These are phyloP conservation scores for Lutra lutra DNA, from an alignment of 2,797 vertebrate species.

Conservation along the genomic window DNA sequence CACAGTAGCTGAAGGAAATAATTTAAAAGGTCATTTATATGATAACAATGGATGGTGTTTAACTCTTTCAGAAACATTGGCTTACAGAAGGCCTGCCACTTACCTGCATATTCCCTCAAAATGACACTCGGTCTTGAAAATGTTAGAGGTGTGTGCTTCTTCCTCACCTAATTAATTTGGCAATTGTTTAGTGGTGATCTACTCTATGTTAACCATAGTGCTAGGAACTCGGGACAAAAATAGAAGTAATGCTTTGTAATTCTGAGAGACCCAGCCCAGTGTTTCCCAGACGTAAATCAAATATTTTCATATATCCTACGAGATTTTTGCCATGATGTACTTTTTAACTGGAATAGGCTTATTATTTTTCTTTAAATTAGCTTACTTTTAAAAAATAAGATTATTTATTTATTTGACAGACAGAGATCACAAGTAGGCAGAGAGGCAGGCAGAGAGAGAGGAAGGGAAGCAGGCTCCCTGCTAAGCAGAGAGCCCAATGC, in stretches of 20 bases:
- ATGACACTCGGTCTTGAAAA: background rate
- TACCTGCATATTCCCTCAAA: background rate
- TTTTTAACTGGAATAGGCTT: background rate
- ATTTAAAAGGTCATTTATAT: conserved; percentile 9
- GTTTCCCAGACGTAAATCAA: background rate
- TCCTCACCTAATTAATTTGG: conserved; percentile 12
- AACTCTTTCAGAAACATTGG: conserved; percentile 45
- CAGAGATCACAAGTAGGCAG: too few relatives aligned
- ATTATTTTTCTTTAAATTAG: conserved; percentile 41
- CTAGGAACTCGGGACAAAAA: conserved; percentile 22
- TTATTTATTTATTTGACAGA: too few relatives aligned
- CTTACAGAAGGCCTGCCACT: background rate
- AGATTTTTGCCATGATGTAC: background rate
- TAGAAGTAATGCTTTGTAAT: background rate
- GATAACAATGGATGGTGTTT: background rate
- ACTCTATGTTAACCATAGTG: background rate
- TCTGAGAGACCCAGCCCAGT: background rate
- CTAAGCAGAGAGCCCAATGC: too few relatives aligned
- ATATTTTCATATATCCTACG: background rate
- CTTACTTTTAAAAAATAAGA: background rate
- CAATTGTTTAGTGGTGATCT: background rate
- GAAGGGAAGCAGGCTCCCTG: too few relatives aligned
- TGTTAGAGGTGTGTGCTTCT: background rate
- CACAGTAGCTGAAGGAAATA: background rate
- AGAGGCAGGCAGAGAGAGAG: too few relatives aligned